Percentiles rank a stretch among this genome's conserved stretches.
phyloP scores from a whole-genome alignment of 2,113 vertebrate genomes.

The Carlito syrichta region DNA sequence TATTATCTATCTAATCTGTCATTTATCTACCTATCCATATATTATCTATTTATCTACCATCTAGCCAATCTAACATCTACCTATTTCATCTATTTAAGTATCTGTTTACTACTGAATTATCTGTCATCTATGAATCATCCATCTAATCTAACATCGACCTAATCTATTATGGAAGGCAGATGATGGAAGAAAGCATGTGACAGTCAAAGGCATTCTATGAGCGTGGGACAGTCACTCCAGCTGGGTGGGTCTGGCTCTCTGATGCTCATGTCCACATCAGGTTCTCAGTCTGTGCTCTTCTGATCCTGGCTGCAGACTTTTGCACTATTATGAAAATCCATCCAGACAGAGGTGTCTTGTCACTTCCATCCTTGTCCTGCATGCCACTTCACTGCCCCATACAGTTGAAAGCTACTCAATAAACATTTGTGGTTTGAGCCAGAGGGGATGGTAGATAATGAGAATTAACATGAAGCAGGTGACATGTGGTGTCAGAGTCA shows the following conservation, averaged over 20 bases:
- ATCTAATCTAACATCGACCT: too few species aligned
- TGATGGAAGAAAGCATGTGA: too few species aligned
- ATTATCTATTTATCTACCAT: neutral
- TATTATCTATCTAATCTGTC: too few species aligned
- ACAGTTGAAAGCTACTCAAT: neutral
- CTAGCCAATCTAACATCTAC: neutral
- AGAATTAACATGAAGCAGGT: neutral
- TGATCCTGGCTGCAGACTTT: neutral
- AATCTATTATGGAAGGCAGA: too few species aligned
- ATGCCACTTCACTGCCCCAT: neutral
- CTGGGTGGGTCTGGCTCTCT: neutral
- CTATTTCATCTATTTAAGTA: too few species aligned
- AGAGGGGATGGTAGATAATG: neutral
- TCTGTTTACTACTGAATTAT: neutral
- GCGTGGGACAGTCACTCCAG: too few species aligned
- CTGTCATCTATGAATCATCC: neutral
- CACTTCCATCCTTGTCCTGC: neutral
- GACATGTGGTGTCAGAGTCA: neutral
- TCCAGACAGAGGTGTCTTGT: neutral
- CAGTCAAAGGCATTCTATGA: too few species aligned
- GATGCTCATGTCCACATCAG: rapidly evolving
- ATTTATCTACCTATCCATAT: neutral
- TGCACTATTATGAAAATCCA: neutral
- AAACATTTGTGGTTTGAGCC: neutral
- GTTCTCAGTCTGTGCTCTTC: rapidly evolving